Evolutionary conservation across 2,888 invertebrate species (phyloP).

Genomic region (Silvanus unidentatus): DNA sequence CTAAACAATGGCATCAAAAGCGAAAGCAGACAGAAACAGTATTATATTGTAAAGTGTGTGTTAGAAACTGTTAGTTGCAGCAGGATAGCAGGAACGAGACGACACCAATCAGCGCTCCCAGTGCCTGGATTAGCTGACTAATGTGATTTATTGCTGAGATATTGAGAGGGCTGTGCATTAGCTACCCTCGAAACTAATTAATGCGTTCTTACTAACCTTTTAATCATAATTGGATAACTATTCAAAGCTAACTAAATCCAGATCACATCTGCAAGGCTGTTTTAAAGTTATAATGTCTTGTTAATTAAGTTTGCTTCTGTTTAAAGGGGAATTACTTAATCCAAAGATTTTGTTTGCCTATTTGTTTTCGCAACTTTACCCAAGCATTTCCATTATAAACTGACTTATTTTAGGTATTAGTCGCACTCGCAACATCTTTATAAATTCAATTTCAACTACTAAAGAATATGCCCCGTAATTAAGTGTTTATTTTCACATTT

Average conservation of each 20-base stretch:
- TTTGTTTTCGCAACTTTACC: slow-evolving; percentile 23
- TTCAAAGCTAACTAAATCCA: slow-evolving; percentile 36
- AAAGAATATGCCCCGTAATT: too few species aligned
- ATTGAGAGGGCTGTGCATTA: slow-evolving; percentile 36
- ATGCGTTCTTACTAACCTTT: slow-evolving; percentile 49
- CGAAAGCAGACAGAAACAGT: too few species aligned
- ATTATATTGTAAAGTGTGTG: too few species aligned
- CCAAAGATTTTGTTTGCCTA: slow-evolving; percentile 27
- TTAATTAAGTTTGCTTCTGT: slow-evolving; percentile 41
- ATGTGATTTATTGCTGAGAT: slow-evolving; percentile 45
- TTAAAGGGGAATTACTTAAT: slow-evolving; percentile 11
- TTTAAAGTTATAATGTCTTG: slow-evolving; percentile 43
- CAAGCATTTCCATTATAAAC: slow-evolving; percentile 26
- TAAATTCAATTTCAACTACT: background rate
- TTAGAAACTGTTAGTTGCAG: slow-evolving; percentile 7
- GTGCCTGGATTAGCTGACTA: slow-evolving; percentile 42
- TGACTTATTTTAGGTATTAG: slow-evolving; percentile 26
- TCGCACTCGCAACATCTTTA: background rate
- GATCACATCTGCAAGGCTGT: slow-evolving; percentile 37
- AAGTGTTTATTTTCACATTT: too few species aligned
- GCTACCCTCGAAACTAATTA: slow-evolving; percentile 42
- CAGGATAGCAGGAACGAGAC: too few species aligned
- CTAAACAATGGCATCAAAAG: too few species aligned
- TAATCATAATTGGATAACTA: slow-evolving; percentile 50
- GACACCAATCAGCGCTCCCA: slow-evolving; percentile 32